Base-by-base conservation (phyloP, 2,888 invertebrate genomes). In the Chironomus tentans region DNA sequence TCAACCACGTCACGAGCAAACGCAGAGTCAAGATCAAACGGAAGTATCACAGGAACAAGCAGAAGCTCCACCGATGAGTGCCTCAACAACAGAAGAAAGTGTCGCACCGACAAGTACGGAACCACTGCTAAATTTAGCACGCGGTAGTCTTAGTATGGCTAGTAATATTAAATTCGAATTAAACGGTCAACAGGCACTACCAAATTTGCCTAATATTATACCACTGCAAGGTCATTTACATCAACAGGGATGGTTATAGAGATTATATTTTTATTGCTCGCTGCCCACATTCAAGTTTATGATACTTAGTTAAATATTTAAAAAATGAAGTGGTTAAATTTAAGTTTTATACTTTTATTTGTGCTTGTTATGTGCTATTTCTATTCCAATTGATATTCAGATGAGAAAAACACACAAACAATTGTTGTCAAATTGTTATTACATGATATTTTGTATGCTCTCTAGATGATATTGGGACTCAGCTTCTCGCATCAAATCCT, bases 1-100 rank as follows among this genome's bases (percentile, higher is more conserved):
- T 56, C 80, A 82, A 1, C 82, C 86, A 21, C 84, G 86, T 12
- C 88, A 88, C 80, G 88, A 88, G 79, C 87, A 86, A 77, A 87
- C 87, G 2, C 88, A 88, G 80, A 89, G 88, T 70, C 89, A 89
- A 78, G 89, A 89, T 78, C 88, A 86, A 79, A 24, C 65, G 4
- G 72, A 72, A 15, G 5, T n/a, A 18, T 86, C 86, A 47, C 65
- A 48, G 28, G 74, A 74, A 15, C n/a, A 28, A 10, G 4, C 18
- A 7, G 68, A 65, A 10, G 48, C 74, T n/a, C 74, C 47, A 47
- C 22, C 77, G 21, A 77, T 77, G 22, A 77, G 76, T 24, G 77
- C 78, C 22, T 77, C 78, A 61, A 77, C 77, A 61, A 78, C 78
- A 4, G 78, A 78, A 38, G 78, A 78, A 62, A 77, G 77, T 71